Base-by-base conservation (phyloP, 2,888 invertebrate genomes). In the Sipha maydis region DNA sequence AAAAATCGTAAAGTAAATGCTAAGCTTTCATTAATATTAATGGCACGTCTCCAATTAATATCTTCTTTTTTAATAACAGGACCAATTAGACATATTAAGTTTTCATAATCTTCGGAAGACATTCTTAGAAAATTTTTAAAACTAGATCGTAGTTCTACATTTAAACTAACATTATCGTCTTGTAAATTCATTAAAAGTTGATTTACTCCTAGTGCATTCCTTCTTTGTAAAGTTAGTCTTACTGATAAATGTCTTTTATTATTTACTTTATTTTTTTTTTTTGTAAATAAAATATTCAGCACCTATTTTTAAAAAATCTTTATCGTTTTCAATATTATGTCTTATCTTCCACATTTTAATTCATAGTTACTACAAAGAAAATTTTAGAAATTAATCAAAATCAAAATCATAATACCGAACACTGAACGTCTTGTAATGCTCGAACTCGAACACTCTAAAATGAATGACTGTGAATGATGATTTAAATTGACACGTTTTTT, bases 91-190 rank as follows among this genome's bases (percentile, higher is more conserved):
- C 71, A 71, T 71, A 71, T 25, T 31, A 71, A 25, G 11, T 71
- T 71, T 71, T 71, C 71, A 71, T 17, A 71, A 71, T 71, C 71
- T 71, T 31, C 5, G n/a, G 31, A 28, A 17, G 71, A 71, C 71
- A 71, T 71, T 11, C 71, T 71, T 11, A 71, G 31, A 71, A 71
- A 71, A 11, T n/a, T 71, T 71, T 71, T 71, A n/a, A 71, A 71
- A 71, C 71, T 71, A 71, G 71, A 71, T 31, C 71, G 71, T 31
- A 71, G 31, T 71, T 71, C 71, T 71, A 9, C 71, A n/a, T 71
- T 71, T 31, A 31, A 71, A 71, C 71, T 11, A 71, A 31, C 31
- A 31, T 71, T n/a, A 71, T 71, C 71, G 11, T 71, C 71, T 31
- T 31, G 71, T 11, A 71, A 11, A 11, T 25, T 31, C 31, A 28